Evolutionary conservation across 2,113 vertebrate genomes (phyloP), one percentile per base, ranked within the genome.

Genomic region (Sterrhoptilus dennistouni): DNA sequence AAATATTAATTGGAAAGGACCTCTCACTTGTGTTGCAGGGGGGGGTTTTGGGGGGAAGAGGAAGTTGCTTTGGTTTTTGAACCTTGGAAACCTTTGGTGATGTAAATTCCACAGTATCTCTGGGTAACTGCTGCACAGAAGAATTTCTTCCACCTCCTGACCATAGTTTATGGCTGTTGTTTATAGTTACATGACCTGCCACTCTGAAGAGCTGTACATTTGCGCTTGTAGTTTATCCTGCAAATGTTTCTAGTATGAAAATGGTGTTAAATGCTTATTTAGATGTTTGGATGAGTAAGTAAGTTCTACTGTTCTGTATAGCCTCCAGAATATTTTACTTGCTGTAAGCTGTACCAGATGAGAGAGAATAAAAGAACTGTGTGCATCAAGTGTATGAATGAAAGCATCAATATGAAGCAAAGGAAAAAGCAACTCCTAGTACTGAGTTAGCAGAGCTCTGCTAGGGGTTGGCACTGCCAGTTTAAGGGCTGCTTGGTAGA

Each of bases 21-120:
- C 2, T 60, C 52, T 64, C 1, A 0, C 3, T 36, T 80, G 35
- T 13, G 7, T 29, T 50, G 29, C 1, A 1, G 3, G 23, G 14
- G 1, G 0, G 2, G 25, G 72, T 49, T 27, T 6, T 2, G 8
- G 9, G 17, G 23, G 8, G n/a, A 83, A 29, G 47, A 82, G 11
- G 23, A 66, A 36, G 5, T 74, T 83, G 7, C 42, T 38, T 75
- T 83, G 25, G 18, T 56, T 77, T 87, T 33, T 75, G 66, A 70
- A 87, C 42, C 45, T 66, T 84, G 68, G 66, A 80, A 88, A 63
- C 14, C 15, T 31, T 66, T 47, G 56, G 50, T 75, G 33, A 8
- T 52, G n/a, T 24, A 84, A 81, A 63, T 87, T 90, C 33, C 29
- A 31, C 40, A 31, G 1, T 2, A 8, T 76, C 22, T 83, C 24